Percentiles rank a stretch among this genome's conserved stretches.
phyloP scores from a whole-genome alignment of 1,140 invertebrate genomes.

The Hetaerina americana region DNA sequence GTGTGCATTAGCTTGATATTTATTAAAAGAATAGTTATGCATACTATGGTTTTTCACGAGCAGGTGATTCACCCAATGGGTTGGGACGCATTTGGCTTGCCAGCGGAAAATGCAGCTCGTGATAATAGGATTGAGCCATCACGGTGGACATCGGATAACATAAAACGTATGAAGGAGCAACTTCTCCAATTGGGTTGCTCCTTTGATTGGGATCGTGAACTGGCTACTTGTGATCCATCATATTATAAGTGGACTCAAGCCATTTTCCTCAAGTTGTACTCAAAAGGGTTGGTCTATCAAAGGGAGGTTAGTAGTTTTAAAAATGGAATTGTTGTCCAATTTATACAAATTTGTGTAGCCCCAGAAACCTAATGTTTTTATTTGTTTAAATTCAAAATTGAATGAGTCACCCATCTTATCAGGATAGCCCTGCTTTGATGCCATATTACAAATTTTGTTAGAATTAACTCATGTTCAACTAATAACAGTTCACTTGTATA shows the following conservation, averaged over 20 bases:
- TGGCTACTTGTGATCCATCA: constrained; percentile 58
- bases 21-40: neutral
- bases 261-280: constrained; percentile 81
- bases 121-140: constrained; percentile 63
- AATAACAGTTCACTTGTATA: too few relatives aligned
- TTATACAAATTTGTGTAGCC: too few relatives aligned
- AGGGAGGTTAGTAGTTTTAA: constrained; percentile 44
- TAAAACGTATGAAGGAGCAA: constrained; percentile 79
- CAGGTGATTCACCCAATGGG: constrained; percentile 92
- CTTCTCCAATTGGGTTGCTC: constrained; percentile 64
- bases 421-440: too few relatives aligned
- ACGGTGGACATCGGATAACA: constrained; percentile 83
- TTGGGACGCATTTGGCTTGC: constrained; percentile 98
- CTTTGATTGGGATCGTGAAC: constrained; percentile 90
- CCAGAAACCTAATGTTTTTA: too few relatives aligned
- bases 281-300: constrained; percentile 74
- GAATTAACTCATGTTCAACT: too few relatives aligned
- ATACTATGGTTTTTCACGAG: constrained; percentile 17
- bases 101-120: constrained; percentile 97
- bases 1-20: neutral
- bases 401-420: too few relatives aligned
- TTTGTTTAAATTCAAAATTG: too few relatives aligned
- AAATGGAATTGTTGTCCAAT: too few relatives aligned
- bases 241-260: constrained; percentile 94
- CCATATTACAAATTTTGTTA: too few relatives aligned